A percentile compares a stretch with the other conserved stretches of the same genome.
These are phyloP conservation scores for Garrulus glandarius DNA, from an alignment of 2,797 vertebrate genomes.

Conservation along the genomic window DNA sequence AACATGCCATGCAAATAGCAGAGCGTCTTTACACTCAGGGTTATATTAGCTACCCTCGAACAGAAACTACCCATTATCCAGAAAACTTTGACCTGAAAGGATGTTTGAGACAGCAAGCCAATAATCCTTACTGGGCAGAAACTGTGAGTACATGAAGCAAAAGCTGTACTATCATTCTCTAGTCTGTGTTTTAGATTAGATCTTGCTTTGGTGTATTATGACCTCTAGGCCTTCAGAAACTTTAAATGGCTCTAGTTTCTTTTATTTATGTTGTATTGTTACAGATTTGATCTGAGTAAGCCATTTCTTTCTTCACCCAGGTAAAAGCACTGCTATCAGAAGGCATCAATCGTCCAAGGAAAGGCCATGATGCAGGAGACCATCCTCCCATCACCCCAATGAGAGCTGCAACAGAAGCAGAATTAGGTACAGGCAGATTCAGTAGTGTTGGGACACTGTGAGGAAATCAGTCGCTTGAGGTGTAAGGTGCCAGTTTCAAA, in stretches of 20 bases:
- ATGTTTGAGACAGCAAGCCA: slow-evolving; percentile 88
- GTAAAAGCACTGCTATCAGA: slow-evolving; percentile 86
- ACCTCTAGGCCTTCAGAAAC: neutral
- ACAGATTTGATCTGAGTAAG: neutral
- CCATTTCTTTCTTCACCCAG: slow-evolving; percentile 62
- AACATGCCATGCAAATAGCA: slow-evolving; percentile 95
- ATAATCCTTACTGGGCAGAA: slow-evolving; percentile 88
- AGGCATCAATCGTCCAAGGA: slow-evolving; percentile 92
- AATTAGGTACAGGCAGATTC: slow-evolving; percentile 82
- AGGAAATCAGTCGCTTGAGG: neutral
- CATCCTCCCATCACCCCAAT: slow-evolving; percentile 98
- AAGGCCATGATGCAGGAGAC: slow-evolving; percentile 91
- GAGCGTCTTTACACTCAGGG: slow-evolving; percentile 96
- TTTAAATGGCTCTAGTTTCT: neutral
- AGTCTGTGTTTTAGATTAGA: neutral
- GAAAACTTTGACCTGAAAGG: slow-evolving; percentile 96
- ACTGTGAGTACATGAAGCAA: slow-evolving; percentile 77
- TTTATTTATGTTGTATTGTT: neutral
- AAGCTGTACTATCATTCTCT: neutral
- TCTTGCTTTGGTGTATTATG: neutral
- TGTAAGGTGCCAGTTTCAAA: neutral
- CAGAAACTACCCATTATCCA: slow-evolving; percentile 95
- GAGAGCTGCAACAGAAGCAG: slow-evolving; percentile 88
- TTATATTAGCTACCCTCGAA: slow-evolving; percentile 98
- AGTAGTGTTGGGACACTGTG: neutral